Evolutionary conservation across 2,797 vertebrate genomes (phyloP), one percentile per base, ranked within the genome.

Genomic region (Intellagama lesueurii): DNA sequence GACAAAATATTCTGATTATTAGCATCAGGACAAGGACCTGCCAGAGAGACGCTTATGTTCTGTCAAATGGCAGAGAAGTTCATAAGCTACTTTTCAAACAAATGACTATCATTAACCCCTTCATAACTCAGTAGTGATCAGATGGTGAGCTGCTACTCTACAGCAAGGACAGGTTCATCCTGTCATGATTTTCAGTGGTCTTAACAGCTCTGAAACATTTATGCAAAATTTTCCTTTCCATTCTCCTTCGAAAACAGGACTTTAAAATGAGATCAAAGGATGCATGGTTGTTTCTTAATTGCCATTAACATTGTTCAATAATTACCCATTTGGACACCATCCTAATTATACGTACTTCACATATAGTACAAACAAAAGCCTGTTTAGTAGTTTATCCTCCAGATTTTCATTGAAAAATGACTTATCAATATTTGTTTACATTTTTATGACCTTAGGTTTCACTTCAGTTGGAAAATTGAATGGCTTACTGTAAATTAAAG

Each of bases 391-490:
- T 75, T 82, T 79, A 44, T n/a, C 56, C 68, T 81, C 26, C 17
- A 73, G 2, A 60, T 73, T 81, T 70, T 72, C 35, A 64, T 30
- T 60, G 8, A 30, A 76, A 0, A 75, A 47, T 32, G 40, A 49
- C 80, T 73, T 86, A 52, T 79, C 5, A 80, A 1, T 30, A 85
- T 72, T 84, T 87, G 70, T 16, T 40, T 81, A n/a, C 87, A 16
- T 64, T 90, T 88, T 84, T 30, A 72, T 87, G 52, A 93, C 60
- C 78, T 4, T 86, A 68, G 85, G 56, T 80, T 4, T 30, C 11
- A 0, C 0, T 81, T 69, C 83, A 32, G 17, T 35, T 81, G 60
- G 56, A 24, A 73, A 70, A 32, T 22, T 88, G n/a, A 3, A 0
- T 32, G n/a, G 8, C 19, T 83, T 76, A 32, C 32, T 49, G 4